phyloP scores from a whole-genome alignment of 1,140 invertebrate species.

The Zophobas atratus region DNA sequence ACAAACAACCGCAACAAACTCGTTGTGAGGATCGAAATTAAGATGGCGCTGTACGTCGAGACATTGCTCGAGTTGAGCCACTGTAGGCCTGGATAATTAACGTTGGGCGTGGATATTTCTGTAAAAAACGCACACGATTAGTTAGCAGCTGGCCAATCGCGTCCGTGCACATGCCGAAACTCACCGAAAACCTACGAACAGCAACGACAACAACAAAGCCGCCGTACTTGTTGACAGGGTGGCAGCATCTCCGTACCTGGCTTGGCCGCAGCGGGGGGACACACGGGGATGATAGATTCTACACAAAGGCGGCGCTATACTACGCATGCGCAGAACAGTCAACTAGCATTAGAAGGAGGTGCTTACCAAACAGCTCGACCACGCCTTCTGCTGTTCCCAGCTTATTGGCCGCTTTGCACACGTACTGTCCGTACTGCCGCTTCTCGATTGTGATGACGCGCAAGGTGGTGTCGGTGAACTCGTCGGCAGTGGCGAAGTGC shows the following conservation, averaged over 20 bases:
- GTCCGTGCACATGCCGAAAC: constrained; percentile 45
- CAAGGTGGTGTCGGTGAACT: constrained; percentile 88
- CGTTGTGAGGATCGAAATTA: constrained; percentile 32
- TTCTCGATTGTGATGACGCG: constrained; percentile 93
- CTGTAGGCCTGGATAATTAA: constrained; percentile 77
- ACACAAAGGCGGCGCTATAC: constrained; percentile 63
- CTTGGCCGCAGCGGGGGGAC: constrained; percentile 92
- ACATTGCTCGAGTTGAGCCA: constrained; percentile 50
- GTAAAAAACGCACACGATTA: constrained; percentile 60
- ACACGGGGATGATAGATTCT: constrained; percentile 93
- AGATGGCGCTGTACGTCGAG: constrained; percentile 5
- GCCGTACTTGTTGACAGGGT: constrained; percentile 62
- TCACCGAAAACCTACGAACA: constrained; percentile 64
- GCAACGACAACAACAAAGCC: constrained; percentile 58
- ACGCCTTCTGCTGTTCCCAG: constrained; percentile 83
- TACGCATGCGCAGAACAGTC: constrained; percentile 7
- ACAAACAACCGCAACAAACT: constrained; percentile 40
- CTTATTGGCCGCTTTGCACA: constrained; percentile 90
- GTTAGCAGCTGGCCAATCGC: background rate
- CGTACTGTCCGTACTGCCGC: constrained; percentile 88
- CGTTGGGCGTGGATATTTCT: constrained; percentile 80
- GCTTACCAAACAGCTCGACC: constrained; percentile 88
- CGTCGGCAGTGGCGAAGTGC: constrained; percentile 90
- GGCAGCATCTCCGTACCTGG: constrained; percentile 62
- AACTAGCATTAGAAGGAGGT: background rate